Base-by-base conservation (phyloP, 1,140 invertebrate species). In the Stenopsyche tienmushanensis region DNA sequence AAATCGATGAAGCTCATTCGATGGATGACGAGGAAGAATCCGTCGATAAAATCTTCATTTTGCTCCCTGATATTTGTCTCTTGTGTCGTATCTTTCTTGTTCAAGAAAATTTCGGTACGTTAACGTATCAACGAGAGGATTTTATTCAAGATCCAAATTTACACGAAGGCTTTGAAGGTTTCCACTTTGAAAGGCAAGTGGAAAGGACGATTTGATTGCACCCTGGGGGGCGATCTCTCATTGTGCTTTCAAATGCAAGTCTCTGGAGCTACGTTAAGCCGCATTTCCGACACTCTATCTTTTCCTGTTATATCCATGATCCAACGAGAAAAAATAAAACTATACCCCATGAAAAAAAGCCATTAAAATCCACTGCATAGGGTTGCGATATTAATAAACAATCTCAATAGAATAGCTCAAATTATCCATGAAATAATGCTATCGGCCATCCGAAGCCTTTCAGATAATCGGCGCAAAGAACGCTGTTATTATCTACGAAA, bases 171-270 rank as follows among this genome's bases (percentile, higher is more conserved):
- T 60, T 60, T 49, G 42, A 60, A 26, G 57, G 57, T 60, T 57
- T 57, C 41, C 54, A 34, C n/a, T 54, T 57, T 57, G 54, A 45
- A 25, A 41, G 42, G 42, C 39, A 23, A 17, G 21, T 24, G 9
- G 17, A 34, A n/a, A 25, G 41, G 29, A 58, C 42, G 42, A 60
- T 60, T 60, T 60, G 57, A 60, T 60, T 60, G 57, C 57, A 60
- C 57, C 57, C 57, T n/a, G 41, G 57, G 57, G 57, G 10, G 42
- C 39, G 21, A 60, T 60, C 24, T 60, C 57, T 60, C 57, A 60
- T 60, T 60, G 57, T 60, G 57, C 44, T 60, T 49, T 47, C 57
- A 60, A 60, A 60, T 60, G 57, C 57, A 60, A 60, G 34, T 29
- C 57, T 49, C 57, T 23, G 57, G 57, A 60, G 57, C 29, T 49